Evolutionary conservation across 23 tunicate genomes (phyloP), one percentile per base, ranked within the genome.

Genomic region (Trididemnum nubilum): DNA sequence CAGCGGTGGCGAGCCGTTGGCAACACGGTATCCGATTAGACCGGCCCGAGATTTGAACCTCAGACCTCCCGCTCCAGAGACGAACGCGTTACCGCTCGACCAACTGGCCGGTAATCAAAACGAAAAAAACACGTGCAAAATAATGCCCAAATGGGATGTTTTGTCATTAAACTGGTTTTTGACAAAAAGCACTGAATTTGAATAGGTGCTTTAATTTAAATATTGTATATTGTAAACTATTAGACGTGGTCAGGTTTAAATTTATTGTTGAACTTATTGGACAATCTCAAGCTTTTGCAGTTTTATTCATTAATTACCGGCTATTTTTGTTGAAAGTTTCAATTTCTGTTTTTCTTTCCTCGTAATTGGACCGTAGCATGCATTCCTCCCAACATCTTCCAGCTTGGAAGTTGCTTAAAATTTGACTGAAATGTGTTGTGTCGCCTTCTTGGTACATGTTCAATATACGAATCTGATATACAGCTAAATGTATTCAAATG

Each of bases 371-470:
- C 36, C 50, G 57, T 33, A 81, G 26, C 44, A 86, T 38, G 31
- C 87, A 81, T 58, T 91, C 97, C n/a, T 91, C 70, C 84, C 81
- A 86, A 51, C 97, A 91, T 37, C 80, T 59, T 35, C 38, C 21
- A 4, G 70, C 74, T 7, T 54, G 76, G 35, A 77, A 82, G 2
- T 34, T 29, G 19, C 39, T 70, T 4, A 86, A 37, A 23, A 74
- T 75, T 49, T 59, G 73, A 28, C 86, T 83, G 52, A 69, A 89
- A 70, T 65, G 81, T 9, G 86, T 82, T 25, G 33, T 52, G 75
- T 94, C 98, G 49, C 85, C 85, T 58, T 85, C 87, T 30, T 81
- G 85, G 77, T 78, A 76, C 84, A 94, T 63, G 76, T 94, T 94
- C 0, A 76, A 33, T n/a, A 49, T 64, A 21, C 98, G 80, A 40